Evolutionary conservation across 1,140 invertebrate genomes (phyloP), one percentile per base, ranked within the genome.

Genomic region (Frieseomelitta varia): DNA sequence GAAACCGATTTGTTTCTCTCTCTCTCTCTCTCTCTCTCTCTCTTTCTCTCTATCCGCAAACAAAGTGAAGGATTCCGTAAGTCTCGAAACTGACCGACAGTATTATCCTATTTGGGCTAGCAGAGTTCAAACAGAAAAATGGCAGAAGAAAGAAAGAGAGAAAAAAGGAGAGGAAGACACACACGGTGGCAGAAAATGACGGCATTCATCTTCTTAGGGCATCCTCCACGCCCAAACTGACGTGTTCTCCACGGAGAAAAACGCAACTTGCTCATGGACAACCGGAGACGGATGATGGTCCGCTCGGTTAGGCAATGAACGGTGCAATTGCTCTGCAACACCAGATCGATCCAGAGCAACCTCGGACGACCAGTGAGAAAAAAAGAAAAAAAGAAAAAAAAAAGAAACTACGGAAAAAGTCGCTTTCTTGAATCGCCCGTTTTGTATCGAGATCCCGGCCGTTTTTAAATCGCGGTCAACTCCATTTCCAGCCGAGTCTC

Each of bases 141-240:
- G 12, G 24, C 0, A 12, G 24, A 69, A 27, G 39, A 6, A 4
- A 1, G 19, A 17, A 47, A 27, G 15, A 27, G 0, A 15, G 1
- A 17, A 11, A 55, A 17, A 24, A n/a, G 55, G 4, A 19, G 68
- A 76, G 19, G 10, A 19, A 72, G 71, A 30, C 61, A 71, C 21
- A 55, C 68, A 39, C 73, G 73, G 19, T 68, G 63, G 73, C 63
- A 56, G 81, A 82, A 82, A 82, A 82, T 82, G 81, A 82, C 63
- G 81, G 73, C 81, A 88, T 88, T 83, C 81, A 74, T 88, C 87
- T 88, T 88, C 86, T 85, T 85, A 87, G 72, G 61, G 84, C 61
- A 79, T 74, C 86, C 77, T 65, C 75, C 87, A 87, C 65, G 87
- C 72, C 55, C 87, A 71, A 71, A 63, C 47, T 88, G 86, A 88